Base-by-base conservation (phyloP, 2,113 vertebrate genomes). In the Bufo gargarizans region DNA sequence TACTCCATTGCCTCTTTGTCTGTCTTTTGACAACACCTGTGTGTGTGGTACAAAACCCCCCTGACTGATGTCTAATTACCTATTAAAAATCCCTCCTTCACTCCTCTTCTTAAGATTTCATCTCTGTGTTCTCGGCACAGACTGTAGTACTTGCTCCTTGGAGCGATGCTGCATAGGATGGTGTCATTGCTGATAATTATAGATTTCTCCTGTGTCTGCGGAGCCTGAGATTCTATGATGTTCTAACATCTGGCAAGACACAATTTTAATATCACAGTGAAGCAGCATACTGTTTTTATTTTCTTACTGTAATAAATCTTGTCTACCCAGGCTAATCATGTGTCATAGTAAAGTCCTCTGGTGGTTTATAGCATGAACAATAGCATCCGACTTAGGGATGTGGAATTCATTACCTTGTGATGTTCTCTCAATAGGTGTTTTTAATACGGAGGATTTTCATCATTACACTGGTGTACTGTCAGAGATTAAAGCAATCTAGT, bases 231-330 rank as follows among this genome's bases (percentile, higher is more conserved):
- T 82, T 56, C 67, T 88, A 72, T 74, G 56, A 82, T 74, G 67
- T 74, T 76, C 53, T n/a, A 76, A 82, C 86, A 82, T 88, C 67
- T 82, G 69, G 55, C 55, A 82, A 82, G 55, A 74, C 55, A 82
- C 65, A 88, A 76, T 58, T 88, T 82, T 88, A 88, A 82, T 88
- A 88, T 88, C 49, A 82, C 67, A 76, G 86, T 49, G 86, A 88
- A 63, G 71, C 79, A 53, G 67, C 79, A 82, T 82, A 88, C 86
- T 88, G 86, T 88, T 88, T 88, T 88, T 88, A 88, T 88, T 88
- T 88, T 88, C 79, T 63, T 71, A 63, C 65, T 63, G 79, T 76
- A 88, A 88, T 88, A 88, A 88, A 88, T 88, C 86, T 82, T 88
- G 86, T 74, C 78, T 88, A 82, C 79, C 80, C 69, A 82, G 86